These are phyloP conservation scores for Alosa alosa DNA, from an alignment of 2,113 vertebrate species.

Conservation along the genomic window DNA sequence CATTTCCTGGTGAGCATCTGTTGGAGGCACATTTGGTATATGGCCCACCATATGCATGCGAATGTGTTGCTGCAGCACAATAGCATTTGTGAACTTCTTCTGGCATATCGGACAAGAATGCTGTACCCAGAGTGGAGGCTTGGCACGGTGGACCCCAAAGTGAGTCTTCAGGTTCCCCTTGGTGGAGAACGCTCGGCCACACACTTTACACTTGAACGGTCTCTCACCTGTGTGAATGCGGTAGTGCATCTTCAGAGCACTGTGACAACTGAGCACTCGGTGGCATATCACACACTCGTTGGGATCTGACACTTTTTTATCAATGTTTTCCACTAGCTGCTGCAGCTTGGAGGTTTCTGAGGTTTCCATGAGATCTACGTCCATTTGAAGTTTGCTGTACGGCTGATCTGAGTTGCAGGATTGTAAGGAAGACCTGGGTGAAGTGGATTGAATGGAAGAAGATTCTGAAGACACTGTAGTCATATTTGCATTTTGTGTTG, in stretches of 20 bases:
- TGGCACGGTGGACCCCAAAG: conserved; percentile 89
- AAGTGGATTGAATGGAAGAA: conserved; percentile 72
- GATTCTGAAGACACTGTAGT: conserved; percentile 63
- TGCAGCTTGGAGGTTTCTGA: conserved; percentile 98
- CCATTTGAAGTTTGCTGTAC: conserved; percentile 78
- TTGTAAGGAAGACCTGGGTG: conserved; percentile 54
- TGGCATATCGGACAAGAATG: conserved; percentile 98
- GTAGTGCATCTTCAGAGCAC: conserved; percentile 97
- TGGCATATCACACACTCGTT: conserved; percentile 95
- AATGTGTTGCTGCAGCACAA: conserved; percentile 96
- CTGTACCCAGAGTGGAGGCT: conserved; percentile 87
- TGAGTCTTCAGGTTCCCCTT: conserved; percentile 98
- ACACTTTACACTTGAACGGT: conserved; percentile 96
- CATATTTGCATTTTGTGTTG: conserved; percentile 37
- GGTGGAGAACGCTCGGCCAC: conserved; percentile 94
- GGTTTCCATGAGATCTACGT: conserved; percentile 89
- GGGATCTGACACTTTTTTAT: conserved; percentile 91
- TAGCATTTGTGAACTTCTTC: conserved; percentile 96
- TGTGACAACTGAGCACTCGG: conserved; percentile 95
- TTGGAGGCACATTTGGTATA: conserved; percentile 79
- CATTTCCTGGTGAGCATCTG: conserved; percentile 79
- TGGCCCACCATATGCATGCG: conserved; percentile 96
- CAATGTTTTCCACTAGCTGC: conserved; percentile 96
- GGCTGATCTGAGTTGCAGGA: conserved; percentile 75
- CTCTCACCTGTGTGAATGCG: conserved; percentile 95